phyloP scores from a whole-genome alignment of 2,797 vertebrate species.

The Liasis olivaceus region DNA sequence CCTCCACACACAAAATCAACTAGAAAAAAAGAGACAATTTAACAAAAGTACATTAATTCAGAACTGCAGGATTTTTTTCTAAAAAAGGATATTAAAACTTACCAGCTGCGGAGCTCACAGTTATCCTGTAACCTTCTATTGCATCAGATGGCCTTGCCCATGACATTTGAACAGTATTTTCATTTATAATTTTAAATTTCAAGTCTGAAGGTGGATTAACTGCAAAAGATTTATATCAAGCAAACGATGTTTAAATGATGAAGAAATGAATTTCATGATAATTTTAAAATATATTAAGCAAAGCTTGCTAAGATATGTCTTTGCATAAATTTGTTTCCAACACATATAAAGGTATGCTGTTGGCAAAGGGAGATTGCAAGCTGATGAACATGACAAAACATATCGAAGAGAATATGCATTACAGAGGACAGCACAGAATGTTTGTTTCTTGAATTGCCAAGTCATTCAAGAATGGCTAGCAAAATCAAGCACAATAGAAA shows the following conservation, averaged over 20 bases:
- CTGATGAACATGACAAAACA: slow-evolving; percentile 82
- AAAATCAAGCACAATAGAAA: slow-evolving; percentile 93
- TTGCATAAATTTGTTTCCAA: slow-evolving; percentile 91
- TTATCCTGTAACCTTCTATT: slow-evolving; percentile 91
- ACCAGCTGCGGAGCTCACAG: slow-evolving; percentile 88
- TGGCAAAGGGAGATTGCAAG: slow-evolving; percentile 84
- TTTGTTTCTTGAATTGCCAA: slow-evolving; percentile 94
- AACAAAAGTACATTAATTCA: neutral
- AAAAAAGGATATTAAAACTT: slow-evolving; percentile 58
- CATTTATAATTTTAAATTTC: slow-evolving; percentile 96
- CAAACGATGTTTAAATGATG: slow-evolving; percentile 56
- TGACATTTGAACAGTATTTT: slow-evolving; percentile 91
- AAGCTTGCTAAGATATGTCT: slow-evolving; percentile 81
- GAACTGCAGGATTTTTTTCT: neutral
- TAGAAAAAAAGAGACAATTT: neutral
- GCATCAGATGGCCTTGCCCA: slow-evolving; percentile 83
- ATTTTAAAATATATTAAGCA: slow-evolving; percentile 69
- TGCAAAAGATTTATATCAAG: slow-evolving; percentile 77
- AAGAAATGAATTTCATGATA: slow-evolving; percentile 51
- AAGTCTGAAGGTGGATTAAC: slow-evolving; percentile 91
- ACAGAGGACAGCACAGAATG: slow-evolving; percentile 91
- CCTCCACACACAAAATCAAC: neutral
- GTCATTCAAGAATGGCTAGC: slow-evolving; percentile 82
- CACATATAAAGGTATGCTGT: slow-evolving; percentile 91
- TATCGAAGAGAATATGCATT: slow-evolving; percentile 83